Percentiles rank a stretch among this genome's conserved stretches.
These are phyloP conservation scores for Manis pentadactyla DNA, from an alignment of 2,797 vertebrate species.

Conservation along the genomic window DNA sequence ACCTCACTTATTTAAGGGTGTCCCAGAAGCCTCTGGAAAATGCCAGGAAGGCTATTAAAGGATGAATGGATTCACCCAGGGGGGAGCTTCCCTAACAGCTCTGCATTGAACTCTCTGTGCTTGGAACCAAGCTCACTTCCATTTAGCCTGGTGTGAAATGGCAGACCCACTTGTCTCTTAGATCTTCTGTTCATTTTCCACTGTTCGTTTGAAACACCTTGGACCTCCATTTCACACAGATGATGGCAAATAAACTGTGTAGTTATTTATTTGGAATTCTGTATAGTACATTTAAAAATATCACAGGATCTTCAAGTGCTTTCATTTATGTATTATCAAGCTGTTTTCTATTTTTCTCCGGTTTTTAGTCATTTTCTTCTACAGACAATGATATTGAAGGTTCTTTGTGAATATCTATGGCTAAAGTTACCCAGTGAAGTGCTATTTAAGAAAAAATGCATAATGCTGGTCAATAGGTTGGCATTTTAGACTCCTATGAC, in stretches of 20 bases:
- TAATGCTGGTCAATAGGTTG: neutral
- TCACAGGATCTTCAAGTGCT: neutral
- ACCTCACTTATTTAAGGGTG: too few species aligned
- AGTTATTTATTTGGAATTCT: conserved; percentile 14
- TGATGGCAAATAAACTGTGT: neutral
- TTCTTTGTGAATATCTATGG: neutral
- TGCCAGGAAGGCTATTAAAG: neutral
- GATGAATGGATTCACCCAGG: neutral
- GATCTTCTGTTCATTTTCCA: neutral
- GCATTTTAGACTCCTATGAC: neutral
- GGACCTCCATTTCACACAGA: neutral
- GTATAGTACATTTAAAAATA: neutral
- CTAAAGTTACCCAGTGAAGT: neutral
- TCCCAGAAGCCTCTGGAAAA: neutral
- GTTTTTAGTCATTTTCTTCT: neutral
- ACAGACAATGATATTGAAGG: neutral
- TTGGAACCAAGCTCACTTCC: neutral
- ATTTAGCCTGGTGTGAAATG: neutral
- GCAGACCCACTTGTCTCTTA: neutral
- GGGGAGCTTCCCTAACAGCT: neutral
- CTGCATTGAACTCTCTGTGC: neutral
- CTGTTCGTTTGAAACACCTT: neutral
- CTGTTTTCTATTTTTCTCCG: neutral
- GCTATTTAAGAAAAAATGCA: neutral
- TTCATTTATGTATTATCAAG: neutral